Evolutionary conservation across 2,888 invertebrate genomes (phyloP), one percentile per base, ranked within the genome.

Genomic region (Drosophila algonquin): DNA sequence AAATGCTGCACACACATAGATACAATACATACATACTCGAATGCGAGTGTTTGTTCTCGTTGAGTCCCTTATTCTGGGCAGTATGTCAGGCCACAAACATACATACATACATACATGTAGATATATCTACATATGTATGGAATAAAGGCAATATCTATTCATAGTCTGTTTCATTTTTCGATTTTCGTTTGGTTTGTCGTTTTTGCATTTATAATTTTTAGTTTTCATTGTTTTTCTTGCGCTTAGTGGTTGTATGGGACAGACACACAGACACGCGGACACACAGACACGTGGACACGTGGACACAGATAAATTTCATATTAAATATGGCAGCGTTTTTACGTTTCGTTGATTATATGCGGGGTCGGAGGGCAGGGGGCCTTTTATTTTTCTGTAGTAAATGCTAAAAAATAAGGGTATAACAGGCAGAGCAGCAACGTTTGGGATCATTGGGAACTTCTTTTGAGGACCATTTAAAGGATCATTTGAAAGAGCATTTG

Each of bases 141-240:
- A 0, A 21, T 58, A 47, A 35, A 24, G 46, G 67, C 73, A 68
- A 73, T 68, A 73, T 73, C 69, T 74, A 74, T 74, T 74, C 74
- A 74, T 72, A 46, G 59, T 16, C 18, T 18, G 73, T 64, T 32
- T 62, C 47, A 32, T 32, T 67, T 50, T 73, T 57, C 45, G 62
- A 69, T 64, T 75, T 77, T 69, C 27, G 47, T 52, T 55, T 55
- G 62, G 47, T 59, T 72, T 64, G 58, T 76, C 73, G 65, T 63
- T 79, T 71, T 71, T 63, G 76, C 59, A 79, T 79, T 71, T 64
- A 63, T 75, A 67, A 75, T 77, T 73, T 54, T 54, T 32, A 44
- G 51, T 72, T 61, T 61, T 40, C 40, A 61, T 70, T 64, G 60
- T 44, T 55, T 54, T 61, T 52, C 35, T 47, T 67, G 45, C 57